A percentile compares a stretch with the other conserved stretches of the same genome.
Evolutionary conservation across 2,888 invertebrate species (phyloP).

Genomic region (Ochropleura leucogaster): DNA sequence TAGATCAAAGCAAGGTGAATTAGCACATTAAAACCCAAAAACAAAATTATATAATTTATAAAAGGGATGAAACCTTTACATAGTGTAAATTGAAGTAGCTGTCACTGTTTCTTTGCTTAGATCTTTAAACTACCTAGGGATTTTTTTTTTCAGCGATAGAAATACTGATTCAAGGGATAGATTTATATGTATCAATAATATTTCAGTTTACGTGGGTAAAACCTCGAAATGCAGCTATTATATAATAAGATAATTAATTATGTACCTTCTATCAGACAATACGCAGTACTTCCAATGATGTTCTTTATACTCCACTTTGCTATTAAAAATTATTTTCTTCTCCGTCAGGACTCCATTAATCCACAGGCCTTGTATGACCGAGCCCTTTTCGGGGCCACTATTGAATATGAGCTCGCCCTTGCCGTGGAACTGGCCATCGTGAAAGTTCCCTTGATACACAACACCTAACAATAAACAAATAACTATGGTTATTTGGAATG

Average conservation of each 20-base stretch:
- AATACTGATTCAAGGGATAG: too few species aligned
- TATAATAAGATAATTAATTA: background rate
- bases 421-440: slow-evolving; percentile 93
- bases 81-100: too few species aligned
- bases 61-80: too few species aligned
- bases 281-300: slow-evolving; percentile 92
- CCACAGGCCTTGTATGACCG: slow-evolving; percentile 92
- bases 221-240: too few species aligned
- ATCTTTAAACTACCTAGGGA: too few species aligned
- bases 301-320: slow-evolving; percentile 89
- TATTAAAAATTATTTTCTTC: slow-evolving; percentile 90
- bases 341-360: slow-evolving; percentile 88
- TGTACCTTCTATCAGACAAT: slow-evolving; percentile 91
- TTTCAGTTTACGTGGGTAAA: too few species aligned
- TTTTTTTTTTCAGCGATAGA: too few species aligned
- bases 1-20: background rate
- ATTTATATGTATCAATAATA: too few species aligned
- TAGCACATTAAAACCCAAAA: background rate
- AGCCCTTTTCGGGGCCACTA: slow-evolving; percentile 83
- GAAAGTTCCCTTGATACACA: slow-evolving; percentile 91
- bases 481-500: background rate
- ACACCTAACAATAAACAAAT: slow-evolving; percentile 79
- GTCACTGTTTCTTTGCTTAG: too few species aligned
- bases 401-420: slow-evolving; percentile 88
- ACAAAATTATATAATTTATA: too few species aligned